Base-by-base conservation (phyloP, 2,113 vertebrate species). In the Centropristis striata region DNA sequence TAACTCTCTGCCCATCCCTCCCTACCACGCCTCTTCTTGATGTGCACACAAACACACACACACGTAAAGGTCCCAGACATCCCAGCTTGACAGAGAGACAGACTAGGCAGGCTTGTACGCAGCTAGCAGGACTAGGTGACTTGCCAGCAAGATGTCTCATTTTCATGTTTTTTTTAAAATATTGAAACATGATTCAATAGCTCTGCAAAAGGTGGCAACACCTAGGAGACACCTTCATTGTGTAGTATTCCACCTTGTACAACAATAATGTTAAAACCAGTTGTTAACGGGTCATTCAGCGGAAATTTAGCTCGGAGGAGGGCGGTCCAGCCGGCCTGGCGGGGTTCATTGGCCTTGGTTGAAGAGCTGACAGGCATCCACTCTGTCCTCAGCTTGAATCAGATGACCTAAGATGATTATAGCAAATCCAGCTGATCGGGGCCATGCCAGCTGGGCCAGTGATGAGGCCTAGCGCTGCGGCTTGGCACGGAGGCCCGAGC, bases 351-450 rank as follows among this genome's bases (percentile, higher is more conserved):
- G 75, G 83, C 50, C 44, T 58, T 28, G 80, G 79, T 80, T 57
- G 68, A 80, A 61, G 79, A 86, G 84, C 75, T 89, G 86, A 86
- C 11, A 32, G 85, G 74, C 44, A 66, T 75, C 69, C 69, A 55
- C 70, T 89, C 74, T 73, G 65, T 72, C 55, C 81, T 46, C 61
- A 61, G 71, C 61, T 76, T 90, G 80, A 91, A 91, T 84, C 83
- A 92, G 86, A 86, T 83, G 78, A 89, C 77, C 73, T 87, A 88
- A 87, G 89, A 84, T 89, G 92, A 92, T 91, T 91, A 91, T 74
- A 89, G 80, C 83, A 90, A 92, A 92, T 92, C 91, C 87, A 91
- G 83, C 87, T 91, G 90, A 91, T 87, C 51, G 65, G 81, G 67
- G 74, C 70, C 72, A 51, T 87, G 87, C 90, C 92, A 93, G 92